Base-by-base conservation (phyloP, 2,888 invertebrate species). In the Orthosia incerta region DNA sequence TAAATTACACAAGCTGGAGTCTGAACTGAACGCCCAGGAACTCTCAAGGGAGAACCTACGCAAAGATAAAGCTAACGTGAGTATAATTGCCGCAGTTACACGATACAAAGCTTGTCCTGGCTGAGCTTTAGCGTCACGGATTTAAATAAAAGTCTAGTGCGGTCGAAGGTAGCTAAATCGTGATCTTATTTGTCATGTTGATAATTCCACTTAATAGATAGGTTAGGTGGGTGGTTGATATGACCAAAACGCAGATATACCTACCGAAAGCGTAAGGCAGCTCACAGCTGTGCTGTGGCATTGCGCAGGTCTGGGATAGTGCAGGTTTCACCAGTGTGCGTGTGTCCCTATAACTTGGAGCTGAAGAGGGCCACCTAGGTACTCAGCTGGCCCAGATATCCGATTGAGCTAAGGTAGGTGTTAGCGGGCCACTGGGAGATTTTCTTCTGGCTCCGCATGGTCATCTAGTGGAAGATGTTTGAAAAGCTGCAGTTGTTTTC, bases 61-160 rank as follows among this genome's bases (percentile, higher is more conserved):
- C 75, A 97, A 97, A 86, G 98, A 98, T 90, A 98, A 98, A 92
- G 97, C 97, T 83, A 97, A 97, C 88, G 98, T 98, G 91, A 96
- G 97, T 91, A 77, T 62, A 0, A 46, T 39, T 55, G 50, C 23
- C 3, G 12, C 16, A 50, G 3, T 57, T 12, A 46, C 1, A 39
- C 39, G 9, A 39, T 39, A 39, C 39, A n/a, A 23, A 56, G 20
- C 1, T 13, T 26, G 12, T 20, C 48, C 15, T 48, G 26, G 3
- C 9, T 16, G 18, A 48, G 13, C 26, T 55, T 53, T 39, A 11
- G 2, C 23, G 13, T 56, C n/a, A 20, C 15, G 16, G 45, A 11
- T 39, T 75, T 46, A 3, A 11, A 31, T 53, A 62, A 31, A n/a
- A 50, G 3, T 26, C 55, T 23, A 4, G 7, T 56, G 20, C 11